Evolutionary conservation across 2,797 vertebrate genomes (phyloP).

Genomic region (Pitangus sulphuratus): DNA sequence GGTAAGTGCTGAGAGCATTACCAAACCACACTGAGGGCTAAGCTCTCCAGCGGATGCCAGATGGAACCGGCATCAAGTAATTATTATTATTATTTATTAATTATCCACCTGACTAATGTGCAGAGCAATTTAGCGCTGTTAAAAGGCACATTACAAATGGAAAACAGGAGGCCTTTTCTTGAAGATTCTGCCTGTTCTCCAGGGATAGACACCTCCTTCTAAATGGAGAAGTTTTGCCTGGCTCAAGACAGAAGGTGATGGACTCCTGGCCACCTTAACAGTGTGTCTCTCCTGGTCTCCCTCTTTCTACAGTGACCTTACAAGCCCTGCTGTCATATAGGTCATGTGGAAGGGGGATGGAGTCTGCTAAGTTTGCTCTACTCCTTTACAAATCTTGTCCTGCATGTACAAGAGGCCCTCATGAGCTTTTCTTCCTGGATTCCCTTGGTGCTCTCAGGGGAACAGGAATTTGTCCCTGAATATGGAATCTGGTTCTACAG

Average conservation of each 20-base stretch:
- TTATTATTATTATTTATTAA: constrained; percentile 72
- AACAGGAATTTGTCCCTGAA: neutral
- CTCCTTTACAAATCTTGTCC: neutral
- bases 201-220: neutral
- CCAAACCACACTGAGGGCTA: constrained; percentile 20
- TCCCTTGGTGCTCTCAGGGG: neutral
- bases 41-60: neutral
- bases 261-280: neutral
- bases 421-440: neutral
- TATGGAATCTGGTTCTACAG: neutral
- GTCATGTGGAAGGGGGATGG: rapidly evolving
- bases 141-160: constrained; percentile 21
- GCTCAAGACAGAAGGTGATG: neutral
- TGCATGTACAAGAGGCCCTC: rapidly evolving
- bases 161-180: neutral
- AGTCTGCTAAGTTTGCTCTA: neutral
- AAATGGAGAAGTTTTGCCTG: neutral
- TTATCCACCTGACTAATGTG: constrained; percentile 59
- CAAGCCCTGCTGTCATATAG: neutral
- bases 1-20: constrained; percentile 51
- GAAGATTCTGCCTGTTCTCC: neutral
- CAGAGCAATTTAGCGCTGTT: constrained; percentile 34
- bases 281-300: neutral
- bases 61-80: constrained; percentile 21
- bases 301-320: neutral